Percentiles rank a stretch among this genome's conserved stretches.
phyloP scores from a whole-genome alignment of 2,113 vertebrate genomes.

The Notechis scutatus region DNA sequence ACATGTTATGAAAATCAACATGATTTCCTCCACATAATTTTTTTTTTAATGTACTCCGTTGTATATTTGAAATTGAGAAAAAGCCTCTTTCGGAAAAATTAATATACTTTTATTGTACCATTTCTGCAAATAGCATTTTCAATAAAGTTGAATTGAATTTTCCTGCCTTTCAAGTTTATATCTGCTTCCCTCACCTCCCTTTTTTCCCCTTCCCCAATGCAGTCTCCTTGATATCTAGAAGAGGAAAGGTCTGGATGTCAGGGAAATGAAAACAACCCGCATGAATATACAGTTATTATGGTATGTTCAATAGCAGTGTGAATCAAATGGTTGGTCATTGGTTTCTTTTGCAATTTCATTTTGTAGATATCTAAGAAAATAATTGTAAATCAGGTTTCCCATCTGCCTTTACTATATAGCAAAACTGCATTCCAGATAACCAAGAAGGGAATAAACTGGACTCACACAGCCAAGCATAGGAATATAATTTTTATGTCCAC shows the following conservation, averaged over 20 bases:
- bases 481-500: background rate
- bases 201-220: background rate
- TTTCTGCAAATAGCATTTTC: background rate
- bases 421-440: background rate
- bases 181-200: background rate
- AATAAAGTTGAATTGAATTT: background rate
- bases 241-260: background rate
- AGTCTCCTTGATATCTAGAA: background rate
- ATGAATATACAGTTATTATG: background rate
- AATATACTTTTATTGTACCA: background rate
- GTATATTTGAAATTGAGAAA: background rate
- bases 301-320: background rate
- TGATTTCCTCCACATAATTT: background rate
- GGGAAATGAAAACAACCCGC: background rate
- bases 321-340: background rate
- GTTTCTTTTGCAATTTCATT: background rate
- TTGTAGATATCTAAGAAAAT: background rate
- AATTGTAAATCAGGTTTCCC: background rate
- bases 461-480: background rate
- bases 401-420: background rate
- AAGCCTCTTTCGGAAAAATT: background rate
- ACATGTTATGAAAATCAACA: background rate
- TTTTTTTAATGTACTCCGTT: background rate
- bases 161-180: background rate
- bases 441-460: background rate